These are phyloP conservation scores for Sarcophaga bullata DNA, from an alignment of 1,140 invertebrate genomes.

Conservation along the genomic window DNA sequence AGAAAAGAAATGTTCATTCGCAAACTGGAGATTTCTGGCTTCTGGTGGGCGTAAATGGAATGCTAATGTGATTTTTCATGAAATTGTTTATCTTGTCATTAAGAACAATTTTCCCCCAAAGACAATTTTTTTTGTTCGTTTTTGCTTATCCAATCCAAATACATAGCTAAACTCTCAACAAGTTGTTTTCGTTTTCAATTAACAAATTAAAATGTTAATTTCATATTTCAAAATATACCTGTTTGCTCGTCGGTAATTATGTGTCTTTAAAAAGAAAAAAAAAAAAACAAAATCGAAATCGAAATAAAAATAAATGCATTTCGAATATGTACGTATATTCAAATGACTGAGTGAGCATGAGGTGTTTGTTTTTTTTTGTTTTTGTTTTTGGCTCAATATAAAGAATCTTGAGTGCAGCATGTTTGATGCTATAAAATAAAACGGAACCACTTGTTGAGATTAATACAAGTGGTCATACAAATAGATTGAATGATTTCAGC, in stretches of 20 bases:
- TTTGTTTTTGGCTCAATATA: background rate
- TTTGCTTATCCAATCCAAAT: background rate
- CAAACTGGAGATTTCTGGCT: background rate
- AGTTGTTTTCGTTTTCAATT: background rate
- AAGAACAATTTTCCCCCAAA: background rate
- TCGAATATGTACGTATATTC: background rate
- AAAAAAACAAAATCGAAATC: constrained; percentile 20
- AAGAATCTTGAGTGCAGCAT: background rate
- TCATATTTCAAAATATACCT: constrained; percentile 1
- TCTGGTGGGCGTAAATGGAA: constrained; percentile 32
- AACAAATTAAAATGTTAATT: constrained; percentile 25
- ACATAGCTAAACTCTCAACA: background rate
- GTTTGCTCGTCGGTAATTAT: background rate
- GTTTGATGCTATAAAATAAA: background rate
- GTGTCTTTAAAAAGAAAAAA: background rate
- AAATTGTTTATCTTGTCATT: constrained; percentile 4
- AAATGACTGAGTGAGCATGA: no score
- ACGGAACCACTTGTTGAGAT: background rate
- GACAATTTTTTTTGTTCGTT: background rate
- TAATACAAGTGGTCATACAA: constrained; percentile 4
- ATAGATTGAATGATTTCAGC: background rate
- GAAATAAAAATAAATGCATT: constrained; percentile 23
- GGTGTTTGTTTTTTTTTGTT: no score
- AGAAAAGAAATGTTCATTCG: background rate
- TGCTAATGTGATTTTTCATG: constrained; percentile 29